Evolutionary conservation across 2,888 invertebrate species (phyloP), one percentile per base, ranked within the genome.

Genomic region (Cheilosia vernalis): DNA sequence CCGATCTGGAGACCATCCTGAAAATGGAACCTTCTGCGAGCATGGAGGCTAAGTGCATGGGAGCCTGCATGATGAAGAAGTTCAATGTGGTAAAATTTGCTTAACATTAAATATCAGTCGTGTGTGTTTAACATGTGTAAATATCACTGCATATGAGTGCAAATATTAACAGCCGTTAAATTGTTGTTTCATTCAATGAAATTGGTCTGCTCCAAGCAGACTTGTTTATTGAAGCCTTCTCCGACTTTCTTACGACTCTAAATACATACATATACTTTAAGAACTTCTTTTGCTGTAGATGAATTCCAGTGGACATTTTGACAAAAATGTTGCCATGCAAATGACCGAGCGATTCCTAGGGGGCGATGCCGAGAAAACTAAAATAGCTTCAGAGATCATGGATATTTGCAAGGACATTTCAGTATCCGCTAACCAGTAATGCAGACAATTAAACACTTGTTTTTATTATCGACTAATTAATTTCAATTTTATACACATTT

Each of bases 31-130:
- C 91, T 0, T 83, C 89, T 10, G 30, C 84, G 3, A 81, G 87
- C 1, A 87, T 87, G 27, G 89, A 89, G 67, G 89, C 88, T 10
- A 90, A 91, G 87, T 90, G 90, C 49, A 42, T 91, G 70, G 89
- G 89, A 15, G 85, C 90, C 33, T 90, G 90, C 76, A 30, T 91
- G 0, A 89, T 90, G 89, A 89, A 89, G 51, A 89, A 86, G 51
- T 86, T 87, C 13, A 70, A 87, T 5, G n/a, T 89, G 56, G 89
- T 89, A 81, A 40, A 51, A 24, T 21, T 10, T 13, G 21, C 7
- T 15, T 33, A 4, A 4, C 9, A 9, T n/a, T n/a, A 37, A 17
- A 2, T 64, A 17, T 21, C 33, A 19, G n/a, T n/a, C n/a, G n/a
- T n/a, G n/a, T n/a, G n/a, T n/a, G n/a, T n/a, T n/a, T n/a, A 15